phyloP scores from a whole-genome alignment of 1,140 invertebrate genomes.

The Grapholita molesta region DNA sequence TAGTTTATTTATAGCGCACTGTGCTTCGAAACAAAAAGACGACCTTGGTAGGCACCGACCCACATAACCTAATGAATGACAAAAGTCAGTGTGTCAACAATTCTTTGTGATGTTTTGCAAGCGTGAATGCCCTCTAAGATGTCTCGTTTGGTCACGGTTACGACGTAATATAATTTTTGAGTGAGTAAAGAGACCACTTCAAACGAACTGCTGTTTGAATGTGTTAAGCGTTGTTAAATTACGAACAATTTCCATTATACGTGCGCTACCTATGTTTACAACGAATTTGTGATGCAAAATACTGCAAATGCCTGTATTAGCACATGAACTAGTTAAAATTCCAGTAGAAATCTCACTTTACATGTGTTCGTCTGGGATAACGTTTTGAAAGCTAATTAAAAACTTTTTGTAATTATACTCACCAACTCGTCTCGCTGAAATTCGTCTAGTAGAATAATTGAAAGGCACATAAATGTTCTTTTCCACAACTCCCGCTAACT shows the following conservation, averaged over 20 bases:
- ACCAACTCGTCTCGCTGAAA: slow-evolving; percentile 65
- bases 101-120: slow-evolving; percentile 7
- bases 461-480: slow-evolving; percentile 82
- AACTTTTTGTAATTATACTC: slow-evolving; percentile 37
- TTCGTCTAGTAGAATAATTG: slow-evolving; percentile 73
- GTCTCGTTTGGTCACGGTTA: neutral
- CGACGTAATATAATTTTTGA: neutral
- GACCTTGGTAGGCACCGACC: neutral
- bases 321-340: neutral
- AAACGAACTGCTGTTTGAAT: neutral
- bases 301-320: neutral
- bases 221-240: neutral
- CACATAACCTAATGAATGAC: neutral
- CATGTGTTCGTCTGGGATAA: neutral
- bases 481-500: slow-evolving; percentile 72
- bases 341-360: neutral
- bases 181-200: neutral
- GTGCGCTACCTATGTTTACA: neutral
- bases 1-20: neutral
- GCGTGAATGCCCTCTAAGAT: slow-evolving; percentile 4
- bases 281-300: neutral
- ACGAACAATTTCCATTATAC: neutral
- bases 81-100: slow-evolving; percentile 1
- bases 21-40: neutral
- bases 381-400: slow-evolving; percentile 13